These are phyloP conservation scores for Ochropacha duplaris DNA, from an alignment of 2,888 invertebrate genomes.

Conservation along the genomic window DNA sequence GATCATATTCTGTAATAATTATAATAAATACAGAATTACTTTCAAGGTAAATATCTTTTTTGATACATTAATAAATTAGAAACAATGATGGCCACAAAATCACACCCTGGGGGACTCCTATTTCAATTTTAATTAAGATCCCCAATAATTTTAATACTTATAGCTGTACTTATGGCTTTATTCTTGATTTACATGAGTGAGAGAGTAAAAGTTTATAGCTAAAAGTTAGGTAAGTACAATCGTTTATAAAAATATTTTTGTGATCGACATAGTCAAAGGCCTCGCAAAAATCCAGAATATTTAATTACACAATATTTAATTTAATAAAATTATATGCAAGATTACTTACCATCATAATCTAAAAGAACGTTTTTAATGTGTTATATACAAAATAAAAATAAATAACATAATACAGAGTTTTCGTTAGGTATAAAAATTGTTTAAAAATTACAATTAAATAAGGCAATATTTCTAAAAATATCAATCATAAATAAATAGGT, in stretches of 20 bases:
- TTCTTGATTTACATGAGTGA: too few relatives aligned
- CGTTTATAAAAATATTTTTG: neutral
- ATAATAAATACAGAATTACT: neutral
- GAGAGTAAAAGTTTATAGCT: too few relatives aligned
- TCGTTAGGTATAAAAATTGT: too few relatives aligned
- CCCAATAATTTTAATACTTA: too few relatives aligned
- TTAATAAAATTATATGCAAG: neutral
- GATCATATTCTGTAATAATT: constrained; percentile 40
- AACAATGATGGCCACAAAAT: neutral
- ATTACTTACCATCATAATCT: neutral
- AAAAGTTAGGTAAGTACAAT: too few relatives aligned
- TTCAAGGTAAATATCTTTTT: neutral
- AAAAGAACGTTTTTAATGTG: neutral
- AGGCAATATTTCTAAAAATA: neutral
- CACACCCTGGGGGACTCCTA: neutral
- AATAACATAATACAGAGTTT: too few relatives aligned
- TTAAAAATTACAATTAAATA: too few relatives aligned
- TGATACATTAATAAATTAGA: neutral
- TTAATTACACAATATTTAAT: neutral
- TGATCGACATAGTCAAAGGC: neutral
- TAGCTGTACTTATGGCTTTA: too few relatives aligned
- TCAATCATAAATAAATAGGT: neutral
- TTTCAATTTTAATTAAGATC: neutral
- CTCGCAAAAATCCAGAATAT: neutral
- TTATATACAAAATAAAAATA: neutral